Conservation (phyloP, 1,140 invertebrate species). For the Mesaphorura yosii region DNA sequence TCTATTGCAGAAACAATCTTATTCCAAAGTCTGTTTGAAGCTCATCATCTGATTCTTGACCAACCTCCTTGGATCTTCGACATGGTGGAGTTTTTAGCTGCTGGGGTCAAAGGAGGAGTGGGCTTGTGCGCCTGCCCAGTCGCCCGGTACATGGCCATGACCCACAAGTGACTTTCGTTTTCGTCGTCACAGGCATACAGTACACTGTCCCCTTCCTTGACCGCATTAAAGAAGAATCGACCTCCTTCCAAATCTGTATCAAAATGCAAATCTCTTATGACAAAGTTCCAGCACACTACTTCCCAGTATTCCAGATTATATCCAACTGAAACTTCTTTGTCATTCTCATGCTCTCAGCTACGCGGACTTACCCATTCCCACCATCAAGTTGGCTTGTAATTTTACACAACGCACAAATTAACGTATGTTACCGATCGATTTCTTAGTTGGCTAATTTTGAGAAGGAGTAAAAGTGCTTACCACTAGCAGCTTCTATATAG, state of each 20-base stretch:
- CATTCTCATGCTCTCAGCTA: not conserved
- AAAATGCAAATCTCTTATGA: conserved; percentile 10
- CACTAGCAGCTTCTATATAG: conserved; percentile 88
- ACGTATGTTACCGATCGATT: conserved; percentile 31
- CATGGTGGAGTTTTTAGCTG: conserved; percentile 73
- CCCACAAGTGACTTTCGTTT: conserved; percentile 96
- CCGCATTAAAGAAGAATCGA: conserved; percentile 94
- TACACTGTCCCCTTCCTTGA: conserved; percentile 94
- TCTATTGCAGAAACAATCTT: conserved; percentile 44
- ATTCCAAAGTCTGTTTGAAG: too few relatives aligned
- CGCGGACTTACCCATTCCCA: conserved; percentile 55
- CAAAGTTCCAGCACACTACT: too few relatives aligned
- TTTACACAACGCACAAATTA: too few relatives aligned
- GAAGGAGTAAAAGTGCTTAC: conserved; percentile 39
- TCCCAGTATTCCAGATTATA: too few relatives aligned
- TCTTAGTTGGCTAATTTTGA: not conserved
- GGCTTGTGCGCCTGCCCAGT: conserved; percentile 99
- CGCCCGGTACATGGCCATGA: conserved; percentile 95
- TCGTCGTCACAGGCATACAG: conserved; percentile 96
- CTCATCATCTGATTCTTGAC: too few relatives aligned
- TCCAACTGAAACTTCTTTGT: not conserved
- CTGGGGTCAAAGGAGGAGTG: conserved; percentile 73
- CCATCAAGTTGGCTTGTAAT: conserved; percentile 71
- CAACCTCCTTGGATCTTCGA: conserved; percentile 77
- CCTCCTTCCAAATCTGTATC: conserved; percentile 65